These are phyloP conservation scores for Crenuchus spilurus DNA, from an alignment of 2,797 vertebrate species.

Conservation along the genomic window DNA sequence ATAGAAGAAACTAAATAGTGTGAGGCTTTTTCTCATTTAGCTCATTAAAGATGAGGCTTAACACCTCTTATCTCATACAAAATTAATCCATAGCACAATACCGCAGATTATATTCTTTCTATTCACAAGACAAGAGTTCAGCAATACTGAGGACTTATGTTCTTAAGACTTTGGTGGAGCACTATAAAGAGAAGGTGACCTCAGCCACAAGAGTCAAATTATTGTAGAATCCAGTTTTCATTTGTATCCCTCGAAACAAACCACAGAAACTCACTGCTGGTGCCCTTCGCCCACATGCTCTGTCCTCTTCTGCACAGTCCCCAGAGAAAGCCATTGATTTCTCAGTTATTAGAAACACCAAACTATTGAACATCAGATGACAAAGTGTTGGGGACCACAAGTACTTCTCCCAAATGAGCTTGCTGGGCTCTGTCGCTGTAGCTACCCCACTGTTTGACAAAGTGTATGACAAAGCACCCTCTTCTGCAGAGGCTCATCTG, in stretches of 20 bases:
- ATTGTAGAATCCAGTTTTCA: slow-evolving; percentile 43
- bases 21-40: too few species aligned
- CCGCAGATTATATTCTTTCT: too few species aligned
- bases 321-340: slow-evolving; percentile 86
- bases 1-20: too few species aligned
- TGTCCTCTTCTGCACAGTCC: slow-evolving; percentile 72
- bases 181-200: slow-evolving; percentile 39
- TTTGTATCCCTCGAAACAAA: slow-evolving; percentile 13
- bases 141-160: too few species aligned
- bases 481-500: slow-evolving; percentile 73
- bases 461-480: slow-evolving; percentile 78
- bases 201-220: slow-evolving; percentile 42
- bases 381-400: slow-evolving; percentile 82
- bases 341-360: slow-evolving; percentile 88
- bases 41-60: too few species aligned
- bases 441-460: slow-evolving; percentile 83
- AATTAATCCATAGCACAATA: too few species aligned
- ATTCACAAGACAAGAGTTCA: too few species aligned
- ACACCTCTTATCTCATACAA: too few species aligned
- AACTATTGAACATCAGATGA: slow-evolving; percentile 91
- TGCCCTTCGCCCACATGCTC: slow-evolving; percentile 41
- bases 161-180: too few species aligned
- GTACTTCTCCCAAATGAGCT: slow-evolving; percentile 81
- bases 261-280: slow-evolving; percentile 54
- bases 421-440: slow-evolving; percentile 77